Percentiles rank a stretch among this genome's conserved stretches.
Conservation (phyloP, 2,113 vertebrate species). For the Trematocara macrostoma region DNA sequence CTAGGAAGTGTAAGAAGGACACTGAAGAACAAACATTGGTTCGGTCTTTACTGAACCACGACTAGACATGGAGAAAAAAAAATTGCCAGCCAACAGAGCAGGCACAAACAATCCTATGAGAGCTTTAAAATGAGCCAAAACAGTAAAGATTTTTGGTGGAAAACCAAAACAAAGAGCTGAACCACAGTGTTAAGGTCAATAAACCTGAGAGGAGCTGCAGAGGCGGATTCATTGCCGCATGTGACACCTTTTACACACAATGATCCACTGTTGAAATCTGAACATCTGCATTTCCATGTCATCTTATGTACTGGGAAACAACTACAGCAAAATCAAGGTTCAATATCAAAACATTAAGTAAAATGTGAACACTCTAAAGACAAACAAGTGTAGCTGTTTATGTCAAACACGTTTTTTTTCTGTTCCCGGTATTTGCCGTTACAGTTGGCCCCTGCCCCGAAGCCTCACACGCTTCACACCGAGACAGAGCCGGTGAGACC, state of each 20-base stretch:
- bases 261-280: background rate
- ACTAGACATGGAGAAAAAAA: background rate
- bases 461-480: conserved; percentile 38
- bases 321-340: background rate
- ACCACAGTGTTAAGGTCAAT: background rate
- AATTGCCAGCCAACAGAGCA: background rate
- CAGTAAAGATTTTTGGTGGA: background rate
- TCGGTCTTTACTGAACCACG: background rate
- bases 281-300: background rate
- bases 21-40: background rate
- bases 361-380: background rate
- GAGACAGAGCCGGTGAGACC: background rate
- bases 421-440: background rate
- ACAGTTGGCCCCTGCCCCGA: conserved; percentile 22
- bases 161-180: background rate
- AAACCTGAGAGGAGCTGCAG: background rate
- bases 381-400: background rate
- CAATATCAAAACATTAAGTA: background rate
- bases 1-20: background rate
- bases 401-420: background rate
- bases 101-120: background rate
- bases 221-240: background rate
- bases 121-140: background rate
- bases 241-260: background rate
- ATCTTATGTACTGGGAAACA: background rate